Percentiles rank a stretch among this genome's conserved stretches.
Conservation (phyloP, 2,113 vertebrate species). For the Sander lucioperca region DNA sequence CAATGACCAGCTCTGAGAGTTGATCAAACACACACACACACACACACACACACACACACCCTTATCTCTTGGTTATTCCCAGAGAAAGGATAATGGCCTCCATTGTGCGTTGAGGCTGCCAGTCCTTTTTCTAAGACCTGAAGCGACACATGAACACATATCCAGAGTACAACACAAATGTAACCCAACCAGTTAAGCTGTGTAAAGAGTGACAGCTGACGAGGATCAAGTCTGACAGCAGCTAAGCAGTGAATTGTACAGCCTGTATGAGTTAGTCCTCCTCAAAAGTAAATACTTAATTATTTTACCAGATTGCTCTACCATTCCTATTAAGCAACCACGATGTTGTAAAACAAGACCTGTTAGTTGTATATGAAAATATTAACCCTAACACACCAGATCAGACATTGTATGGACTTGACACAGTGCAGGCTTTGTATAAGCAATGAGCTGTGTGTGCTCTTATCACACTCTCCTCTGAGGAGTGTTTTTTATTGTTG, state of each 20-base stretch:
- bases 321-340: background rate
- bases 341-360: background rate
- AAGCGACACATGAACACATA: constrained; percentile 1
- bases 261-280: background rate
- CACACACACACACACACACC: constrained; percentile 2
- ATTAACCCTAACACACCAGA: background rate
- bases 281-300: constrained; percentile 1
- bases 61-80: constrained; percentile 6
- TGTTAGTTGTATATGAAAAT: background rate
- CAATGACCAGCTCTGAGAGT: constrained; percentile 21
- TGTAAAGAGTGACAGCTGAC: constrained; percentile 17
- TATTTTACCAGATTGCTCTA: background rate
- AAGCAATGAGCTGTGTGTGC: background rate
- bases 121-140: background rate
- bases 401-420: background rate
- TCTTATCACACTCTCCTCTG: background rate
- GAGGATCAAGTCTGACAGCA: constrained; percentile 15
- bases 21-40: background rate
- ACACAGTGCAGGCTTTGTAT: background rate
- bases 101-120: background rate
- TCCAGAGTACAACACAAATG: background rate
- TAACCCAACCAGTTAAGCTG: background rate
- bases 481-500: background rate
- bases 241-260: constrained; percentile 1
- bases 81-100: constrained; percentile 8